These are phyloP conservation scores for Siniperca scherzeri DNA, from an alignment of 2,797 vertebrate species.

Conservation along the genomic window DNA sequence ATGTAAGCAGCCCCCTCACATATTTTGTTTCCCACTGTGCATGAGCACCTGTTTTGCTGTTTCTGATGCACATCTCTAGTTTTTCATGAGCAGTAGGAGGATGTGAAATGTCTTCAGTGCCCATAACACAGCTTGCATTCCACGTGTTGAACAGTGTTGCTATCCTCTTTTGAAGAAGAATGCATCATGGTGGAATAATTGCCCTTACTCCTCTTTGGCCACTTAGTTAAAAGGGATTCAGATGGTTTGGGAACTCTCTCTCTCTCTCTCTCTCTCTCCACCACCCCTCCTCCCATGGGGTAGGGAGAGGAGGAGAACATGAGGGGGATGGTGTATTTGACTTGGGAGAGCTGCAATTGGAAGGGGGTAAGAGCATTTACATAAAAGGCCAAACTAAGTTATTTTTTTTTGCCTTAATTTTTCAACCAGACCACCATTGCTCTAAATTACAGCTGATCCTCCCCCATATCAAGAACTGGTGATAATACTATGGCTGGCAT, in stretches of 20 bases:
- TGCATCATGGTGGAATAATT: conserved; percentile 86
- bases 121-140: conserved; percentile 72
- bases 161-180: conserved; percentile 83
- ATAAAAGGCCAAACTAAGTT: conserved; percentile 66
- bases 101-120: conserved; percentile 49
- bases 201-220: conserved; percentile 80
- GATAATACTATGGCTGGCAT: background rate
- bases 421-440: conserved; percentile 4
- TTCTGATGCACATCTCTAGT: conserved; percentile 14
- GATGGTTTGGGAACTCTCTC: conserved; percentile 80
- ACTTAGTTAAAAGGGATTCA: conserved; percentile 87
- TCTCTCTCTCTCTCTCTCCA: conserved; percentile 58
- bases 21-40: background rate
- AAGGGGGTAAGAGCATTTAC: conserved; percentile 76
- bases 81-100: background rate
- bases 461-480: background rate
- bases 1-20: too few relatives aligned
- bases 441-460: conserved; percentile 12
- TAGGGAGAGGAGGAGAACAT: conserved; percentile 53
- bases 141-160: conserved; percentile 71
- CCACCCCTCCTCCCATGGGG: conserved; percentile 80
- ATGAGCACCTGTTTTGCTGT: conserved; percentile 62
- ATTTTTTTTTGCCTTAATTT: conserved; percentile 39
- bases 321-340: conserved; percentile 84
- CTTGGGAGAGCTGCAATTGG: conserved; percentile 77